Percentiles rank a stretch among this genome's conserved stretches.
Conservation (phyloP, 2,797 vertebrate species). For the Sparus aurata region DNA sequence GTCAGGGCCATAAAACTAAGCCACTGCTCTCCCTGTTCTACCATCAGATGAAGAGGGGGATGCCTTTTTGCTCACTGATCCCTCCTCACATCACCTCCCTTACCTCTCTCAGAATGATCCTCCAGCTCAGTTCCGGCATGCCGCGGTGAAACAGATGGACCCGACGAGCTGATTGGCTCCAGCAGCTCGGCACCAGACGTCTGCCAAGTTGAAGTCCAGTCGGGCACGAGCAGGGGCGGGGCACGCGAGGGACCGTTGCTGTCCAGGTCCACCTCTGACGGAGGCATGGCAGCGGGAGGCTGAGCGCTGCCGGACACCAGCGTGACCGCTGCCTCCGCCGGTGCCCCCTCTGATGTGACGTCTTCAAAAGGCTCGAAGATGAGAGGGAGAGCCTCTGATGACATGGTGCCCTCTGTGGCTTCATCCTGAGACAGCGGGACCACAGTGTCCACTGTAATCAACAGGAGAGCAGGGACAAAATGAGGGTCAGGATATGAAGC, state of each 20-base stretch:
- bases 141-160: constrained; percentile 55
- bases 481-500: background rate
- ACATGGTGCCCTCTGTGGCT: constrained; percentile 83
- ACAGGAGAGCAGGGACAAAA: constrained; percentile 39
- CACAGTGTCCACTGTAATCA: constrained; percentile 65
- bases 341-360: constrained; percentile 58
- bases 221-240: constrained; percentile 68
- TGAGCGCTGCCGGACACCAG: constrained; percentile 48
- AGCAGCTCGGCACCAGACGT: constrained; percentile 79
- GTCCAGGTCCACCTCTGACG: constrained; percentile 69
- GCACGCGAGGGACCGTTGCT: constrained; percentile 63
- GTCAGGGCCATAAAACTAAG: no score
- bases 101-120: constrained; percentile 58
- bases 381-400: constrained; percentile 83
- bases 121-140: constrained; percentile 47
- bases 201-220: constrained; percentile 83
- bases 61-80: no score
- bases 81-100: constrained; percentile 22
- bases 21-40: no score
- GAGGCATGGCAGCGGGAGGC: constrained; percentile 62
- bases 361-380: constrained; percentile 87
- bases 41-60: no score
- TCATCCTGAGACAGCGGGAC: constrained; percentile 77
- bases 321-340: constrained; percentile 29
- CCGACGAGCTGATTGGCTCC: constrained; percentile 67